Base-by-base conservation (phyloP, 1,140 invertebrate genomes). In the Mycetomoellerius zeteki region DNA sequence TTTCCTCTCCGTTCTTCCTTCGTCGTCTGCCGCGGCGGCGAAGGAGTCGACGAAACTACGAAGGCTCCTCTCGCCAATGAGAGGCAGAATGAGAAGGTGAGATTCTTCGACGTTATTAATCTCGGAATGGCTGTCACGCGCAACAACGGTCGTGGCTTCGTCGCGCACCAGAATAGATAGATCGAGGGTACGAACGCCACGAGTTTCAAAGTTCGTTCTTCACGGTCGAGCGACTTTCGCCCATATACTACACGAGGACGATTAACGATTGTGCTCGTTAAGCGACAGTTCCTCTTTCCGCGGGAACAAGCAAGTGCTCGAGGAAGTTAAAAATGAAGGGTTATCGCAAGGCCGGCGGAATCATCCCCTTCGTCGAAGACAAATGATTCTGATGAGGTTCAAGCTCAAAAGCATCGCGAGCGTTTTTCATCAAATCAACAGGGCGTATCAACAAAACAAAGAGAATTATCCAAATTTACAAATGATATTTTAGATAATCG, bases 51-150 rank as follows among this genome's bases (percentile, higher is more conserved):
- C 30, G 30, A 73, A 73, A 77, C 60, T 43, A 30, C n/a, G 56
- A 47, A 52, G 56, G 50, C 60, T 78, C 30, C 69, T 30, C 60
- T 78, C 60, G 58, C 58, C 67, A 47, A 65, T 50, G 82, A 81
- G 85, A 78, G 86, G 64, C 88, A 87, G 75, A 86, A 85, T 77
- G 52, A 62, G 85, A 82, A 78, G 80, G 60, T 67, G 67, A 65
- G 33, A 24, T 90, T 89, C 69, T 90, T 89, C 69, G 65, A 91
- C 77, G 82, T 92, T 91, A 92, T 92, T 92, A 92, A 92, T 92
- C 90, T 88, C 88, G 56, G 76, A 85, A 85, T 86, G 86, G 76
- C 24, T 86, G 85, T 91, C 88, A 90, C 75, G 90, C 76, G 84
- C 86, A 77, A 65, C 64, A 43, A 91, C 81, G 82, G 50, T 85